Percentiles rank a stretch among this genome's conserved stretches.
phyloP scores from a whole-genome alignment of 2,888 invertebrate genomes.

The Pollenia griseotomentosa region DNA sequence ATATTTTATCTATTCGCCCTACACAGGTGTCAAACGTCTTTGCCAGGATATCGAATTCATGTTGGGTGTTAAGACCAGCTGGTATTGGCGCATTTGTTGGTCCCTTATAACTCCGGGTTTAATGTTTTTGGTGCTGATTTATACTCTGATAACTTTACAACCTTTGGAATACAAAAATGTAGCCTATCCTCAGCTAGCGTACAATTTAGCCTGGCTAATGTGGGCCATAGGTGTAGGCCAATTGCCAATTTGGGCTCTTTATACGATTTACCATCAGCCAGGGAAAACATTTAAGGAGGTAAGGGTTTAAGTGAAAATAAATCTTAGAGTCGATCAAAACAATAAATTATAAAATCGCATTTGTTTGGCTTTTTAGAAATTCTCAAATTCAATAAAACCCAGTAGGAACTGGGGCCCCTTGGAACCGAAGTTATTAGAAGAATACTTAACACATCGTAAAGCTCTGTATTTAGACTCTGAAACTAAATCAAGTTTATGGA shows the following conservation, averaged over 20 bases:
- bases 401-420: conserved; percentile 81
- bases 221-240: conserved; percentile 85
- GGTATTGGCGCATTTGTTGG: conserved; percentile 94
- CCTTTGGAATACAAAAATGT: conserved; percentile 87
- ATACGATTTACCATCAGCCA: conserved; percentile 80
- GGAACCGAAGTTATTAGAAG: conserved; percentile 83
- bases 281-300: conserved; percentile 75
- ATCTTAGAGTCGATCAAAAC: background rate
- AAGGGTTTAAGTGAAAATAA: background rate
- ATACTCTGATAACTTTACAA: conserved; percentile 87
- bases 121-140: conserved; percentile 89
- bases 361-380: conserved; percentile 78
- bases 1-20: background rate
- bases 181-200: conserved; percentile 86
- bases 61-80: conserved; percentile 87
- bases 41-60: conserved; percentile 92
- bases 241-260: conserved; percentile 84
- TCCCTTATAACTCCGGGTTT: conserved; percentile 89
- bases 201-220: conserved; percentile 85
- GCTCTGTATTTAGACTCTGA: conserved; percentile 4
- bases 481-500: conserved; percentile 60
- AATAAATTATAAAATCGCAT: background rate
- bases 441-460: conserved; percentile 82
- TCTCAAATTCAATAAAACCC: conserved; percentile 79
- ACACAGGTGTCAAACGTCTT: conserved; percentile 87